Evolutionary conservation across 2,888 invertebrate species (phyloP).

Genomic region (Mythimna albipuncta): DNA sequence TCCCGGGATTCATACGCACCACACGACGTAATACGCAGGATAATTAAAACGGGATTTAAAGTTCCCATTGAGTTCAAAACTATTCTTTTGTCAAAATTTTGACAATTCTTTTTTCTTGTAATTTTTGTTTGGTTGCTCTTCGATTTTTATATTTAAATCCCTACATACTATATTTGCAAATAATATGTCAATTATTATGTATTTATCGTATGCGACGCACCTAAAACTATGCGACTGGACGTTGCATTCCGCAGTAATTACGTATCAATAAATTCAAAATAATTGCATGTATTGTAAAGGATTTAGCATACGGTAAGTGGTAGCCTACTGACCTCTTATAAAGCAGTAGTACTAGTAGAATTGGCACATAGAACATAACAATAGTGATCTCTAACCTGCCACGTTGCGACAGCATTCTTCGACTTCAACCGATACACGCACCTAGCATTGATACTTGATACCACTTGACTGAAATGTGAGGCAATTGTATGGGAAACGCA

Average conservation of each 20-base stretch:
- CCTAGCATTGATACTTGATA: slow-evolving; percentile 54
- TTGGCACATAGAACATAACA: slow-evolving; percentile 29
- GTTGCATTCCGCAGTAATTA: slow-evolving; percentile 34
- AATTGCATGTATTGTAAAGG: slow-evolving; percentile 24
- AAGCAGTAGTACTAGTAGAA: slow-evolving; percentile 30
- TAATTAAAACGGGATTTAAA: background rate
- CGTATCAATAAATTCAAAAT: slow-evolving; percentile 37
- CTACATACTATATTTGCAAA: background rate
- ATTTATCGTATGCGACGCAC: slow-evolving; percentile 36
- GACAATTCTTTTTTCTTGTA: too few species aligned
- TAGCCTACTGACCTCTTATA: slow-evolving; percentile 16
- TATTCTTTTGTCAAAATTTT: background rate
- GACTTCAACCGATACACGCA: slow-evolving; percentile 51
- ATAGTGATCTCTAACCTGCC: slow-evolving; percentile 54
- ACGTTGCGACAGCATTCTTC: slow-evolving; percentile 46
- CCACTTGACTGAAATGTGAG: slow-evolving; percentile 27
- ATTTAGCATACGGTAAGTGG: slow-evolving; percentile 14
- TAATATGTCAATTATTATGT: slow-evolving; percentile 1
- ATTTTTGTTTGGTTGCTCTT: background rate
- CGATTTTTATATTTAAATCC: background rate
- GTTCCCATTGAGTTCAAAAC: background rate
- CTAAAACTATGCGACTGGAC: slow-evolving; percentile 3
- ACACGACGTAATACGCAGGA: too few species aligned
- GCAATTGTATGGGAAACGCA: slow-evolving; percentile 40
- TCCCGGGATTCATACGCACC: slow-evolving; percentile 6